These are phyloP conservation scores for Brachionus rubens DNA, from an alignment of 1,140 invertebrate genomes.

Conservation along the genomic window DNA sequence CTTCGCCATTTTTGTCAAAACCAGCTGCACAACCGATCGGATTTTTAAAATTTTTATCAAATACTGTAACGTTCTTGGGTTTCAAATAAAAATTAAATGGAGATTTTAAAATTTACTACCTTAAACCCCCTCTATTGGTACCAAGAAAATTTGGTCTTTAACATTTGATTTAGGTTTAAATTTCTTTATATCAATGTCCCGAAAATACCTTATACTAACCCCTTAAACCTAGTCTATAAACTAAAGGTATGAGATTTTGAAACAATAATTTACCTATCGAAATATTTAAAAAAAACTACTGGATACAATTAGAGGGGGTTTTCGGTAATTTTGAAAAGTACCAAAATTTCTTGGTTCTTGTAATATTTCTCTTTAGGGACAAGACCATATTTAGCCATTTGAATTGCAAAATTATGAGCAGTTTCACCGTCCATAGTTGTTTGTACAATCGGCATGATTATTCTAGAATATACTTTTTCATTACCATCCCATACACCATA, in stretches of 20 bases:
- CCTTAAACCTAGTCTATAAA: no score
- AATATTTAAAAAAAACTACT: no score
- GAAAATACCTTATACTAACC: no score
- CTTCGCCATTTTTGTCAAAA: slow-evolving; percentile 95
- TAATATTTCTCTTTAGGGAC: slow-evolving; percentile 61
- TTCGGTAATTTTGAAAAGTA: not conserved
- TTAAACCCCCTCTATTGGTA: no score
- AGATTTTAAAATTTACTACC: not conserved
- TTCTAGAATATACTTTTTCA: slow-evolving; percentile 72
- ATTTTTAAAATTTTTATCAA: slow-evolving; percentile 70
- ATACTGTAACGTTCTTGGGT: slow-evolving; percentile 45
- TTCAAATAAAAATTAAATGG: not conserved
- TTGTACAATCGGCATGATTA: slow-evolving; percentile 70
- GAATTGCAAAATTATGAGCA: slow-evolving; percentile 73
- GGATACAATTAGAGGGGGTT: no score
- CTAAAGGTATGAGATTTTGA: no score
- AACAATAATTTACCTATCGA: no score
- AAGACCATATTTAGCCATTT: slow-evolving; percentile 71
- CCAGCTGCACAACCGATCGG: slow-evolving; percentile 93
- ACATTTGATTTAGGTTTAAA: no score
- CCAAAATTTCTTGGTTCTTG: slow-evolving; percentile 67
- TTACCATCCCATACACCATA: slow-evolving; percentile 59
- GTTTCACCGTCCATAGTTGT: slow-evolving; percentile 69
- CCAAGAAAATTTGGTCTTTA: no score
- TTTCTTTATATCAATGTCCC: no score